phyloP scores from a whole-genome alignment of 2,888 invertebrate species.

The Pardosa pseudoannulata region DNA sequence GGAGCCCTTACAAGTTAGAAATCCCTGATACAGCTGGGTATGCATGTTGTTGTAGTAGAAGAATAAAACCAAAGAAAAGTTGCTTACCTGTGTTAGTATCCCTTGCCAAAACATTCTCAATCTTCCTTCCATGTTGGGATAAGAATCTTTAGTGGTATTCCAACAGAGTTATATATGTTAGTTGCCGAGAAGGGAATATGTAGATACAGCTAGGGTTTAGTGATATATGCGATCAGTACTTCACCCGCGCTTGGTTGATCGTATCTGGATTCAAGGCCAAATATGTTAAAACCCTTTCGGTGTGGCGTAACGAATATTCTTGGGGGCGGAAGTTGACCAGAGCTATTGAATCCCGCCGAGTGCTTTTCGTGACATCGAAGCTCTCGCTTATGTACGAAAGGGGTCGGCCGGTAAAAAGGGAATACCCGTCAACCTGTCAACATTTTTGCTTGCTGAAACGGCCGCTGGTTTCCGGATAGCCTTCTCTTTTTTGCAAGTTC shows the following conservation, averaged over 20 bases:
- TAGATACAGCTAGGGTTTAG: too few relatives aligned
- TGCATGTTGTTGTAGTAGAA: too few relatives aligned
- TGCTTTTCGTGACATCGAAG: background rate
- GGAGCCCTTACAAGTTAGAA: too few relatives aligned
- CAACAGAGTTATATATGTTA: too few relatives aligned
- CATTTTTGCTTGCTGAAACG: background rate
- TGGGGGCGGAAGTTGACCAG: too few relatives aligned
- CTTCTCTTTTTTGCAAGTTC: background rate
- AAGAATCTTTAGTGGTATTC: too few relatives aligned
- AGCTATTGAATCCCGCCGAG: background rate
- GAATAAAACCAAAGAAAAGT: too few relatives aligned
- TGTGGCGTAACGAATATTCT: too few relatives aligned
- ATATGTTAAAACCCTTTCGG: background rate
- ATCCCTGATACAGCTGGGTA: too few relatives aligned
- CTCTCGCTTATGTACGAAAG: background rate
- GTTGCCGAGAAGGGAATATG: too few relatives aligned
- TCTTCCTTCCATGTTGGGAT: background rate
- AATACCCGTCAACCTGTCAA: constrained; percentile 3
- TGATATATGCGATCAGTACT: background rate
- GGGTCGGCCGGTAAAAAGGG: background rate
- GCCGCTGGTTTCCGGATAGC: background rate
- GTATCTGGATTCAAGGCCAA: background rate
- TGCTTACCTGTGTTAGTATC: background rate
- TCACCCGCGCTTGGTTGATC: background rate
- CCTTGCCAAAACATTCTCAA: background rate